Evolutionary conservation across 2,797 vertebrate genomes (phyloP).

Genomic region (Rhinatrema bivittatum): DNA sequence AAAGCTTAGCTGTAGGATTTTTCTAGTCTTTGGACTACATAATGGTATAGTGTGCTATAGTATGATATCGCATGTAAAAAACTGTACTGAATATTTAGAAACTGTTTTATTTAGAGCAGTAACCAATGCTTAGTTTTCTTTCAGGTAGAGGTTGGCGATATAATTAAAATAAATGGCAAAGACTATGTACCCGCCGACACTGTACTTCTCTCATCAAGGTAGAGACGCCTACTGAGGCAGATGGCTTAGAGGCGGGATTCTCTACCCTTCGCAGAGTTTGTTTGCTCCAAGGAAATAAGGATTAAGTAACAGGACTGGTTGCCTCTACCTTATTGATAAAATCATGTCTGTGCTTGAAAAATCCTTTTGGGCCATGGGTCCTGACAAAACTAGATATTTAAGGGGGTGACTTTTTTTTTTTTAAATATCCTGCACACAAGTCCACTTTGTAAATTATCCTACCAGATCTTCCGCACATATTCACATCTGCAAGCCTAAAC

Average conservation of each 20-base stretch:
- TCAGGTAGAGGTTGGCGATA: conserved; percentile 95
- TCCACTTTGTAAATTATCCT: no score
- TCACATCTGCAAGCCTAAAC: no score
- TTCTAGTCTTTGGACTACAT: no score
- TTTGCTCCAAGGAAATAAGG: conserved; percentile 79
- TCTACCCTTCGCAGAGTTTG: conserved; percentile 59
- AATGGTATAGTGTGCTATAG: no score
- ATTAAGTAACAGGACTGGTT: conserved; percentile 46
- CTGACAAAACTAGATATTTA: conserved; percentile 9
- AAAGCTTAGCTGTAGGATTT: no score
- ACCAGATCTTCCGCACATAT: no score
- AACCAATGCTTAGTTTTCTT: conserved; percentile 85
- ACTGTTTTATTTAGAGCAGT: conserved; percentile 54
- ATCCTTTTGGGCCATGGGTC: no score
- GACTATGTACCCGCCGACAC: conserved; percentile 94
- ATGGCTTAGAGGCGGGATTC: conserved; percentile 65
- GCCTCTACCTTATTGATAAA: conserved; percentile 23
- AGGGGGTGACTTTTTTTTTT: no score
- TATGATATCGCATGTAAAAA: no score
- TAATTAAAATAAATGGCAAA: conserved; percentile 94
- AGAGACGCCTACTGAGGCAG: conserved; percentile 69
- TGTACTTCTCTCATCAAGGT: conserved; percentile 96
- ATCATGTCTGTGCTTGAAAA: not conserved
- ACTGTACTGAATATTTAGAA: no score
- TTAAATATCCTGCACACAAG: no score